phyloP scores from a whole-genome alignment of 2,797 vertebrate genomes.

The Gobio occitaniae region DNA sequence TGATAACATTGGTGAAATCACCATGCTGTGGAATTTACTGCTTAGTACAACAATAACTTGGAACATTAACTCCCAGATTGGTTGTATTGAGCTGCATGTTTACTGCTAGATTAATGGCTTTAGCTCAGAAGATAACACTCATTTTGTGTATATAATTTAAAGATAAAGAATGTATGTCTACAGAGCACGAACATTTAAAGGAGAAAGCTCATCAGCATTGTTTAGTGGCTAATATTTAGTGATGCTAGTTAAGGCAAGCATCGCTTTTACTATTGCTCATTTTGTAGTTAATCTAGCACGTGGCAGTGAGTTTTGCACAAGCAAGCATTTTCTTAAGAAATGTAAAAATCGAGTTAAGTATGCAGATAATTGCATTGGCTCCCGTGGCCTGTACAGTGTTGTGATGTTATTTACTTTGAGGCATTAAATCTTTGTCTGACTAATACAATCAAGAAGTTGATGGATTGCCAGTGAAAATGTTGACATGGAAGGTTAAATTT shows the following conservation, averaged over 20 bases:
- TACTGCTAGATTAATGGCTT: not conserved
- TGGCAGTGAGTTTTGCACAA: not conserved
- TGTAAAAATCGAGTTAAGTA: not conserved
- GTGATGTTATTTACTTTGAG: not conserved
- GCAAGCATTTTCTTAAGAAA: not conserved
- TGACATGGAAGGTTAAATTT: constrained; percentile 67
- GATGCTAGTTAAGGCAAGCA: not conserved
- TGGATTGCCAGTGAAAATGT: constrained; percentile 66
- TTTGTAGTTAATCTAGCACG: not conserved
- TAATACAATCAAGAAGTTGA: constrained; percentile 72
- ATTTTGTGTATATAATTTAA: too few species aligned
- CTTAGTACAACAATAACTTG: not conserved
- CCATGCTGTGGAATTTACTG: constrained; percentile 5
- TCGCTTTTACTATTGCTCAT: not conserved
- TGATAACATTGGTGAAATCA: not conserved
- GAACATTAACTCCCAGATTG: constrained; percentile 6
- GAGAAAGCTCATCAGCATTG: not conserved
- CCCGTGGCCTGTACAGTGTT: not conserved
- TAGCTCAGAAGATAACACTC: not conserved
- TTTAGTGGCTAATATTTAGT: not conserved
- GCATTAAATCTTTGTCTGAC: constrained; percentile 18
- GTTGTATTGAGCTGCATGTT: not conserved
- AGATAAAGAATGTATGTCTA: not conserved
- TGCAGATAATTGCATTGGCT: not conserved
- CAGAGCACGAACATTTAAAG: not conserved